A percentile compares a stretch with the other conserved stretches of the same genome.
These are phyloP conservation scores for Platalea minor DNA, from an alignment of 2,797 vertebrate species.

Conservation along the genomic window DNA sequence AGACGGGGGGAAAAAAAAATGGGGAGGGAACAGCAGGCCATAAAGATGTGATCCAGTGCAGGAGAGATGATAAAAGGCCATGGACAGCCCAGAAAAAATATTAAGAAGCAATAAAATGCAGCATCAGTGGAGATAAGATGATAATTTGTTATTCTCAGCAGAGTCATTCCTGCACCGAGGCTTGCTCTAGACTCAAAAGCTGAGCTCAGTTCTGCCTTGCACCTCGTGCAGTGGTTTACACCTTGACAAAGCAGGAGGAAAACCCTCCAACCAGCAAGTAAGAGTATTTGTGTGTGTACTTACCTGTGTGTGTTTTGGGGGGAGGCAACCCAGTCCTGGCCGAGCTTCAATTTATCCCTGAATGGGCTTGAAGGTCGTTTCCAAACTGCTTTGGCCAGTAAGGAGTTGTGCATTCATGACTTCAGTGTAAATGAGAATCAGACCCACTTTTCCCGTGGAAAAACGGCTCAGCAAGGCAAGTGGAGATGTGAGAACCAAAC, in stretches of 20 bases:
- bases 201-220: background rate
- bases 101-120: slow-evolving; percentile 59
- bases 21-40: background rate
- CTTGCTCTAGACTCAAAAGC: background rate
- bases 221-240: background rate
- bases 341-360: background rate
- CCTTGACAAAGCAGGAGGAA: background rate
- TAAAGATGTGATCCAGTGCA: slow-evolving; percentile 20
- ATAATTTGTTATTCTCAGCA: slow-evolving; percentile 50
- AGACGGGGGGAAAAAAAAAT: background rate
- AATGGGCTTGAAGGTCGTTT: background rate
- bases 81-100: slow-evolving; percentile 32
- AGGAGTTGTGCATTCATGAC: background rate
- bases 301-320: background rate
- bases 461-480: background rate
- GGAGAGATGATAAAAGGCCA: slow-evolving; percentile 34
- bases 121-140: slow-evolving; percentile 39
- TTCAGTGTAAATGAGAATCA: background rate
- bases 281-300: background rate
- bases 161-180: background rate
- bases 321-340: background rate
- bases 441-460: background rate
- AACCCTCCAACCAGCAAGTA: background rate
- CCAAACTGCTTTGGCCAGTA: background rate
- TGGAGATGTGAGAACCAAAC: background rate